Percentiles rank a stretch among this genome's conserved stretches.
phyloP scores from a whole-genome alignment of 2,113 vertebrate genomes.

The Grus americana region DNA sequence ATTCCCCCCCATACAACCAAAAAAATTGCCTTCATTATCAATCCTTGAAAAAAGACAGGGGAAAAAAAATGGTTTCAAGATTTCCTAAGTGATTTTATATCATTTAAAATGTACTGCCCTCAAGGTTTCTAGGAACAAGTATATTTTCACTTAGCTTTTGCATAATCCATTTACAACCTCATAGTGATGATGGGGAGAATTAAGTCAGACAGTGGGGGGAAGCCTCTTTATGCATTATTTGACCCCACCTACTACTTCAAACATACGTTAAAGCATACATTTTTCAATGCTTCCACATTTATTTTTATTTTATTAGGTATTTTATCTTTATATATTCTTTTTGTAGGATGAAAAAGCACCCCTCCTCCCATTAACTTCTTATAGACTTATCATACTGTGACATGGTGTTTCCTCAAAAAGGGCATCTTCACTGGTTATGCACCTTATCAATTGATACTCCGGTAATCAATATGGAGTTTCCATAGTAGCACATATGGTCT shows the following conservation, averaged over 20 bases:
- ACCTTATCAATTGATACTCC: neutral
- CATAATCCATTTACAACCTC: neutral
- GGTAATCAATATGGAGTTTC: neutral
- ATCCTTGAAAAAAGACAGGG: neutral
- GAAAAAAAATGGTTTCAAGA: neutral
- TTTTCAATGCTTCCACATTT: neutral
- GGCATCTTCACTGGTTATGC: neutral
- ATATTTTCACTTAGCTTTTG: neutral
- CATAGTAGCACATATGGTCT: neutral
- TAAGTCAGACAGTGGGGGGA: neutral
- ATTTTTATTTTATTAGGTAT: neutral
- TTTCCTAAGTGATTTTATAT: neutral
- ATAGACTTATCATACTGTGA: rapidly evolving
- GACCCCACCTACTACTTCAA: neutral
- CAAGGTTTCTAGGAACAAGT: neutral
- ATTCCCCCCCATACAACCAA: neutral
- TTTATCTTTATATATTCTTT: neutral
- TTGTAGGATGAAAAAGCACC: neutral
- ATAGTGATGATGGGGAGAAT: neutral
- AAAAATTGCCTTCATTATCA: neutral
- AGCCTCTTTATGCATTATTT: neutral
- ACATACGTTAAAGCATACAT: neutral
- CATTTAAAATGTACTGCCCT: neutral
- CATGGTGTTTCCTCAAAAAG: neutral
- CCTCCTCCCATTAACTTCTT: neutral